Evolutionary conservation across 2,797 vertebrate genomes (phyloP).

Genomic region (Calcarius lapponicus): DNA sequence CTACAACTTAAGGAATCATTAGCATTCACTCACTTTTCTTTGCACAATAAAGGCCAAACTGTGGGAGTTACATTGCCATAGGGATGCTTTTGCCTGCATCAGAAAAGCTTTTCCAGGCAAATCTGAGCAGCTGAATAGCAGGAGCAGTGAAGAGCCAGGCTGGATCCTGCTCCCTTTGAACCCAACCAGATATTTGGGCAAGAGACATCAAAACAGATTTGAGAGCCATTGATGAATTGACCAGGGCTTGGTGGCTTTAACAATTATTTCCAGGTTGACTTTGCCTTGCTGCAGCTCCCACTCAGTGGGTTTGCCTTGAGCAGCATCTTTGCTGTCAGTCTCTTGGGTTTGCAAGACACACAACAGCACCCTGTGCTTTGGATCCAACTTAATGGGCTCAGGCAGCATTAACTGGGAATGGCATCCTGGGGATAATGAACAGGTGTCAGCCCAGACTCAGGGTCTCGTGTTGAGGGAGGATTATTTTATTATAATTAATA

Average conservation of each 20-base stretch:
- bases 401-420: not conserved
- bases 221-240: not conserved
- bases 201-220: not conserved
- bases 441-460: constrained; percentile 46
- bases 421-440: not conserved
- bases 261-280: not conserved
- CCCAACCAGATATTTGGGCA: not conserved
- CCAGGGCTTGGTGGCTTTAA: not conserved
- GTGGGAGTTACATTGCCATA: not conserved
- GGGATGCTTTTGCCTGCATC: not conserved
- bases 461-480: not conserved
- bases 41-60: not conserved
- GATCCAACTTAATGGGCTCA: constrained; percentile 20
- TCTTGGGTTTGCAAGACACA: not conserved
- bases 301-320: not conserved
- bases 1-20: not conserved
- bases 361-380: not conserved
- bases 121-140: not conserved
- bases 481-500: constrained; percentile 65
- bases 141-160: not conserved
- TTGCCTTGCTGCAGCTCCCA: not conserved
- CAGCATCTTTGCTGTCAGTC: not conserved
- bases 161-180: not conserved
- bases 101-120: not conserved
- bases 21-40: not conserved